Conservation (phyloP, 2,888 invertebrate species). For the Perdita meconis region DNA sequence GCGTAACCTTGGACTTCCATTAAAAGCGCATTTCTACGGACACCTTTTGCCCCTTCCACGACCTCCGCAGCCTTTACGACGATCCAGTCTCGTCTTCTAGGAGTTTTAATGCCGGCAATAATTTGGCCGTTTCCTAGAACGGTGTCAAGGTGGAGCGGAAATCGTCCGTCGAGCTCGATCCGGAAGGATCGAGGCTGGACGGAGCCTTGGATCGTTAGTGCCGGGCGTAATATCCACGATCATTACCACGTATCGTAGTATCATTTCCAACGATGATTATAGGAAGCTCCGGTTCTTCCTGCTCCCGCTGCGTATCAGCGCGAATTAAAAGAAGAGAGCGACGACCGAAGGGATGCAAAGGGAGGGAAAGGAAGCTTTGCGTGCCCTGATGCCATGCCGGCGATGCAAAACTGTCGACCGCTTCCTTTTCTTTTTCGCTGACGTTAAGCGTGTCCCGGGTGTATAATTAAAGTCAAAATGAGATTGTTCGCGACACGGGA, state of each 20-base stretch:
- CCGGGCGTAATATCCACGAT: slow-evolving; percentile 72
- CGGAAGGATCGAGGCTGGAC: slow-evolving; percentile 13
- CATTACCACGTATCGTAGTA: slow-evolving; percentile 76
- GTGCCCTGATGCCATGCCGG: slow-evolving; percentile 75
- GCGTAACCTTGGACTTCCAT: too few species aligned
- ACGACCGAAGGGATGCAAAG: slow-evolving; percentile 19
- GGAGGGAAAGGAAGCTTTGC: slow-evolving; percentile 64
- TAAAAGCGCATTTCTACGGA: too few species aligned
- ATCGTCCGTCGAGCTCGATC: slow-evolving; percentile 12
- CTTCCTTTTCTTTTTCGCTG: slow-evolving; percentile 52
- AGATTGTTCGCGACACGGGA: slow-evolving; percentile 74
- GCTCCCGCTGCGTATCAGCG: slow-evolving; percentile 37
- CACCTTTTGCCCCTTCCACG: too few species aligned
- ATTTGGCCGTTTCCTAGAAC: slow-evolving; percentile 32
- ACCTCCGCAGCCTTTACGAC: too few species aligned
- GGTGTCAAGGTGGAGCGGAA: slow-evolving; percentile 9
- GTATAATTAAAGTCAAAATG: slow-evolving; percentile 79
- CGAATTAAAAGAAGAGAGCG: slow-evolving; percentile 40
- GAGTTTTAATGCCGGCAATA: slow-evolving; percentile 10
- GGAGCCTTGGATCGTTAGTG: slow-evolving; percentile 44
- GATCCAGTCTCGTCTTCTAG: too few species aligned
- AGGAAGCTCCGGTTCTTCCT: slow-evolving; percentile 69
- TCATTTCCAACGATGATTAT: slow-evolving; percentile 76
- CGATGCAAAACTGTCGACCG: slow-evolving; percentile 73
- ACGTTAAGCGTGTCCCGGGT: slow-evolving; percentile 73